Percentiles rank a stretch among this genome's conserved stretches.
These are phyloP conservation scores for Icerya purchasi DNA, from an alignment of 2,888 invertebrate species.

Conservation along the genomic window DNA sequence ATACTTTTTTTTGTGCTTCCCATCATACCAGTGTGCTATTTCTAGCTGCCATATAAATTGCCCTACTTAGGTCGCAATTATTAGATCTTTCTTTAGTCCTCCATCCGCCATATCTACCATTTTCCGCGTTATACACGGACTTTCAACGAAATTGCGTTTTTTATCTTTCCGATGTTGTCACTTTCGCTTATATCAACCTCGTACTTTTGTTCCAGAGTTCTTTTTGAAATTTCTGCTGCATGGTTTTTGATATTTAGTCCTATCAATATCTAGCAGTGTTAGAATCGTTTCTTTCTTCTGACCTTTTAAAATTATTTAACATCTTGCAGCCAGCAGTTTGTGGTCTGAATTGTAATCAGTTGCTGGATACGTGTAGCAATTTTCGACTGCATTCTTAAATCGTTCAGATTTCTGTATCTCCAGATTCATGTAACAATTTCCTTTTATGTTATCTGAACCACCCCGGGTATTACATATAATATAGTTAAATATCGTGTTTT, in stretches of 20 bases:
- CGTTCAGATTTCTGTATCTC: background rate
- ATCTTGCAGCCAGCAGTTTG: background rate
- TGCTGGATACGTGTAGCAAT: background rate
- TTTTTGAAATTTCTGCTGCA: background rate
- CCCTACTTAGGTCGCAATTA: background rate
- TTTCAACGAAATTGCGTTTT: too few relatives aligned
- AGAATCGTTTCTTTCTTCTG: background rate
- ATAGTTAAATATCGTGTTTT: background rate
- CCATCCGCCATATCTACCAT: background rate
- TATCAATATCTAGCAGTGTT: background rate
- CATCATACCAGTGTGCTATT: too few relatives aligned
- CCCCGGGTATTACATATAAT: too few relatives aligned
- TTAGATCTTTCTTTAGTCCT: background rate
- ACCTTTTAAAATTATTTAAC: background rate
- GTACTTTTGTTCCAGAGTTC: background rate
- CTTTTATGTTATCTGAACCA: background rate
- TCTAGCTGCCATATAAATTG: background rate
- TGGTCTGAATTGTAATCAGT: background rate
- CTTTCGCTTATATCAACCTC: background rate
- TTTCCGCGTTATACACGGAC: background rate
- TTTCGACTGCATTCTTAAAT: background rate
- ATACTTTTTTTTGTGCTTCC: too few relatives aligned
- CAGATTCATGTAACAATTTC: background rate
- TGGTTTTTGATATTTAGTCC: background rate
- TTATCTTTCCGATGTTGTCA: background rate